Percentiles rank a stretch among this genome's conserved stretches.
Conservation (phyloP, 2,888 invertebrate species). For the Rosalia funebris region DNA sequence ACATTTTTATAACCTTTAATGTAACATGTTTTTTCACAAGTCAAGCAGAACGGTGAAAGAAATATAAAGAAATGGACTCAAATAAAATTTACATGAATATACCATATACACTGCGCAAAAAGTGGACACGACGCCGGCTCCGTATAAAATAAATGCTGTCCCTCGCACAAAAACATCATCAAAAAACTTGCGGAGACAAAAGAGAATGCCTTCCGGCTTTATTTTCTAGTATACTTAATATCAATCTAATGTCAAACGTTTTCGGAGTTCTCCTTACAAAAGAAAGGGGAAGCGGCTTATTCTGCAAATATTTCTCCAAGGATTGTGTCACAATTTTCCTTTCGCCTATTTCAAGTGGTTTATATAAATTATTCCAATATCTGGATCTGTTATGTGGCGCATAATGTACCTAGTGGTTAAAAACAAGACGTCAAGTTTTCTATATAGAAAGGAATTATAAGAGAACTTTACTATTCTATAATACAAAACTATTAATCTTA, state of each 20-base stretch:
- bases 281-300: background rate
- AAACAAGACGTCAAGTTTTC: background rate
- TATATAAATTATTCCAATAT: background rate
- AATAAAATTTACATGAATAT: slow-evolving; percentile 21
- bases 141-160: slow-evolving; percentile 14
- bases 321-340: background rate
- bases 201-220: background rate
- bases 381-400: background rate
- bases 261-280: background rate
- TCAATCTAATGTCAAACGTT: slow-evolving; percentile 1
- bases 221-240: slow-evolving; percentile 14
- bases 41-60: background rate
- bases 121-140: background rate
- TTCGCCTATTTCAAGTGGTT: background rate
- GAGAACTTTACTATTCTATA: too few relatives aligned
- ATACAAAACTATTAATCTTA: too few relatives aligned
- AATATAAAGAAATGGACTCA: background rate
- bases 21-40: background rate
- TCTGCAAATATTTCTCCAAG: background rate
- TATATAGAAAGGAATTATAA: background rate
- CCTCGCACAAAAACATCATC: slow-evolving; percentile 1
- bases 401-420: background rate
- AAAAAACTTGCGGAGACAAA: slow-evolving; percentile 5
- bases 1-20: background rate
- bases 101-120: slow-evolving; percentile 12